A percentile compares a stretch with the other conserved stretches of the same genome.
Evolutionary conservation across 64 coral and sea anemone species (phyloP).

Genomic region (Actinia tenebrosa): DNA sequence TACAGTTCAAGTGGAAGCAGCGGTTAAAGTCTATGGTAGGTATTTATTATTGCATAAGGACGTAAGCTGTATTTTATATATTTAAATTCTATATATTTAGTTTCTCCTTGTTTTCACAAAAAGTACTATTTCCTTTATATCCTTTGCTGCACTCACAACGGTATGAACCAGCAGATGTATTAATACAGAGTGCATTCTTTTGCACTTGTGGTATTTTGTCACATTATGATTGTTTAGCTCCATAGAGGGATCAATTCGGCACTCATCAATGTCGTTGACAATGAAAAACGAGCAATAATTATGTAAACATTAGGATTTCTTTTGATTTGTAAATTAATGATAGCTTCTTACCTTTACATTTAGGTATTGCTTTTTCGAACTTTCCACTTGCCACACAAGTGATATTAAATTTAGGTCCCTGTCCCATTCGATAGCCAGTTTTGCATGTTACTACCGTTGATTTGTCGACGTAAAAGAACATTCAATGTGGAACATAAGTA

Average conservation of each 20-base stretch:
- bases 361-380: slow-evolving; percentile 25
- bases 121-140: neutral
- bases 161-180: slow-evolving; percentile 33
- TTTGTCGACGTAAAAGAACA: too few species aligned
- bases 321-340: too few species aligned
- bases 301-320: too few species aligned
- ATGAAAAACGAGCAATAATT: too few species aligned
- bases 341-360: neutral
- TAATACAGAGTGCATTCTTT: slow-evolving; percentile 45
- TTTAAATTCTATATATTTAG: too few species aligned
- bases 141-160: slow-evolving; percentile 29
- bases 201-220: slow-evolving; percentile 30
- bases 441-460: too few species aligned
- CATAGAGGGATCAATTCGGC: too few species aligned
- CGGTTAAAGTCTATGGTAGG: slow-evolving; percentile 52
- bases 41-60: neutral
- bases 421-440: too few species aligned
- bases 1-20: slow-evolving; percentile 8
- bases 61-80: too few species aligned
- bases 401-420: slow-evolving; percentile 28
- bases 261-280: too few species aligned
- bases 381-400: slow-evolving; percentile 35
- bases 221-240: neutral
- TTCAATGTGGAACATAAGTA: too few species aligned
- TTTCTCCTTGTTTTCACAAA: too few species aligned